A percentile compares a stretch with the other conserved stretches of the same genome.
Conservation (phyloP, 2,113 vertebrate species). For the Trogon melanurus region DNA sequence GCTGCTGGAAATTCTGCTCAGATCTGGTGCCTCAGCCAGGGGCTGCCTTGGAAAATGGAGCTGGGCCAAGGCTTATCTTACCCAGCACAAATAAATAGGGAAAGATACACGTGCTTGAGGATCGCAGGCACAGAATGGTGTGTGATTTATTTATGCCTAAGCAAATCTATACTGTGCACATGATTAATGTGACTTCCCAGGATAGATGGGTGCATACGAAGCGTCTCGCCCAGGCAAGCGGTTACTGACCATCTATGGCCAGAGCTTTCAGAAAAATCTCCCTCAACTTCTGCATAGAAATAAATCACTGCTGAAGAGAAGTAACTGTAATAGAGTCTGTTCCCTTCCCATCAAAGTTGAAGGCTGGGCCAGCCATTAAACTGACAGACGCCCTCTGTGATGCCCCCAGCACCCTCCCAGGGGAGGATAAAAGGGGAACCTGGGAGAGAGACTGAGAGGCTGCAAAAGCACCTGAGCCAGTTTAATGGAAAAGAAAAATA, state of each 20-base stretch:
- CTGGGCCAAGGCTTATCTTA: not conserved
- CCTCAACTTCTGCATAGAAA: not conserved
- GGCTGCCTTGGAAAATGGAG: not conserved
- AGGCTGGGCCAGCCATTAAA: too few relatives aligned
- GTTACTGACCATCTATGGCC: not conserved
- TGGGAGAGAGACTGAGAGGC: too few relatives aligned
- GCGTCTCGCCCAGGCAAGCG: not conserved
- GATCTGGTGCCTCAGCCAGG: not conserved
- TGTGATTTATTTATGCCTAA: not conserved
- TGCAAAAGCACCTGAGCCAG: too few relatives aligned
- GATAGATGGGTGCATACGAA: accelerated
- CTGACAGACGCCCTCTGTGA: too few relatives aligned
- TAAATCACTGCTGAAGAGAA: not conserved
- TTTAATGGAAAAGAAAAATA: too few relatives aligned
- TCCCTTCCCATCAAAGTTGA: not conserved
- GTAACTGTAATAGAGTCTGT: not conserved
- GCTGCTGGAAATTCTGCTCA: not conserved
- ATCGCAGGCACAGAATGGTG: not conserved
- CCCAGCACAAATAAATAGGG: not conserved
- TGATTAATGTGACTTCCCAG: not conserved
- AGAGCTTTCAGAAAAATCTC: not conserved
- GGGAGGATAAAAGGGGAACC: too few relatives aligned
- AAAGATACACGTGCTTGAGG: not conserved
- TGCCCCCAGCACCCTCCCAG: too few relatives aligned
- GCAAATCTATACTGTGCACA: not conserved